Conservation (phyloP, 2,113 vertebrate species). For the Sinosuthora webbiana region DNA sequence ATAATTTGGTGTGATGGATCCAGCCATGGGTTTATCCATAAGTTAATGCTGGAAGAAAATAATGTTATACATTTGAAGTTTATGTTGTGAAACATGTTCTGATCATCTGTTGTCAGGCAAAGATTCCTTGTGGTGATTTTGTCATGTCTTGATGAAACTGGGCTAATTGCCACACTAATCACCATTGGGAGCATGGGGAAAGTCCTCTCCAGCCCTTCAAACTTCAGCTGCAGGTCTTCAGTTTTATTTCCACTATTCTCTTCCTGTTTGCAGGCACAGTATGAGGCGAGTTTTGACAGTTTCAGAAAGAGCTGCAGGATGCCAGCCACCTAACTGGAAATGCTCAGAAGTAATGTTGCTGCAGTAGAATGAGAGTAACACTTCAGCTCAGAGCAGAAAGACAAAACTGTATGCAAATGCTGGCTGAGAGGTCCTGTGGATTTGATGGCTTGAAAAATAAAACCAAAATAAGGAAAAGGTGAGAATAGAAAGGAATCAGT, state of each 20-base stretch:
- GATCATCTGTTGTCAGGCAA: background rate
- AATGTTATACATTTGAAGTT: background rate
- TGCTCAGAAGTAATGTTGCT: background rate
- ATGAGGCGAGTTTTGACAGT: background rate
- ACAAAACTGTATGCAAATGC: background rate
- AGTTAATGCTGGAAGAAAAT: background rate
- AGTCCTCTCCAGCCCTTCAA: background rate
- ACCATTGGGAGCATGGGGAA: accelerated
- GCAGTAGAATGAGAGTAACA: background rate
- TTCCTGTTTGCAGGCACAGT: background rate
- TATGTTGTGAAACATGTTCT: background rate
- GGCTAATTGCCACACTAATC: background rate
- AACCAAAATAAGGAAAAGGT: background rate
- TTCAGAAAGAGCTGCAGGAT: background rate
- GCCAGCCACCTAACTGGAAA: background rate
- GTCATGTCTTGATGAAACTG: background rate
- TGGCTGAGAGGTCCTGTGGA: background rate
- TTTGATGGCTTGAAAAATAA: background rate
- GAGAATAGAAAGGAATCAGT: background rate
- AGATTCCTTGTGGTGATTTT: background rate
- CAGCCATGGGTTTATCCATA: background rate
- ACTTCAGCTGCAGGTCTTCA: background rate
- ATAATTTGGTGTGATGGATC: background rate
- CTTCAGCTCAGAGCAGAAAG: background rate
- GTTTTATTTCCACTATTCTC: background rate